These are phyloP conservation scores for Smittia sp. DNA, from an alignment of 2,888 invertebrate species.

Conservation along the genomic window DNA sequence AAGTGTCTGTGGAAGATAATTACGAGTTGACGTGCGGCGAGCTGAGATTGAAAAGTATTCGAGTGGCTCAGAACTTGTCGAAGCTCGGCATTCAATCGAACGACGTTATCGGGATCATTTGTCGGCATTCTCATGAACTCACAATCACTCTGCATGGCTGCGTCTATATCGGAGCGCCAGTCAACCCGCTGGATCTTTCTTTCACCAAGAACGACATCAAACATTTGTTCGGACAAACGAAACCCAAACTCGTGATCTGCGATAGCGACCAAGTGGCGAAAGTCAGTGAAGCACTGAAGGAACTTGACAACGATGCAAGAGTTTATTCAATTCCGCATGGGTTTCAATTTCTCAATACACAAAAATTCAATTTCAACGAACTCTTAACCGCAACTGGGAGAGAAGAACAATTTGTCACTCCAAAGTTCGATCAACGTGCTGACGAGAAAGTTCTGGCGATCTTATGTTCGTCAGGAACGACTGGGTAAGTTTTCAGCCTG, in stretches of 20 bases:
- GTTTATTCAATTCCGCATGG: not conserved
- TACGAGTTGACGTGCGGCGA: not conserved
- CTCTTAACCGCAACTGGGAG: not conserved
- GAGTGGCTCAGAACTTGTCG: not conserved
- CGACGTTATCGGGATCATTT: slow-evolving; percentile 29
- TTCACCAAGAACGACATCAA: not conserved
- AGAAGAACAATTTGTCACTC: not conserved
- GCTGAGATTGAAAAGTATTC: too few relatives aligned
- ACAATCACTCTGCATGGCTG: slow-evolving; percentile 12
- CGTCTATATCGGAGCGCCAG: slow-evolving; percentile 2
- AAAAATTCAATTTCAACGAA: not conserved
- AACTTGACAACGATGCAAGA: not conserved
- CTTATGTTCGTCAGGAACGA: not conserved
- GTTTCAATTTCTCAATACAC: not conserved
- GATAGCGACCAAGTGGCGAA: not conserved
- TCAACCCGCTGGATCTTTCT: slow-evolving; percentile 23
- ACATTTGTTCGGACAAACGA: slow-evolving; percentile 11
- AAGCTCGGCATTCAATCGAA: not conserved
- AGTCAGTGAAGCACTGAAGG: not conserved
- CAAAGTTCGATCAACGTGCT: not conserved
- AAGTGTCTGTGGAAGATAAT: slow-evolving; percentile 39
- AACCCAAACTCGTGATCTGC: slow-evolving; percentile 27
- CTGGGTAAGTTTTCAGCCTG: not conserved
- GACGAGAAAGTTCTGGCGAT: not conserved
- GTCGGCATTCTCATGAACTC: slow-evolving; percentile 2